Conservation (phyloP, 2,888 invertebrate genomes). For the Axea sp. region DNA sequence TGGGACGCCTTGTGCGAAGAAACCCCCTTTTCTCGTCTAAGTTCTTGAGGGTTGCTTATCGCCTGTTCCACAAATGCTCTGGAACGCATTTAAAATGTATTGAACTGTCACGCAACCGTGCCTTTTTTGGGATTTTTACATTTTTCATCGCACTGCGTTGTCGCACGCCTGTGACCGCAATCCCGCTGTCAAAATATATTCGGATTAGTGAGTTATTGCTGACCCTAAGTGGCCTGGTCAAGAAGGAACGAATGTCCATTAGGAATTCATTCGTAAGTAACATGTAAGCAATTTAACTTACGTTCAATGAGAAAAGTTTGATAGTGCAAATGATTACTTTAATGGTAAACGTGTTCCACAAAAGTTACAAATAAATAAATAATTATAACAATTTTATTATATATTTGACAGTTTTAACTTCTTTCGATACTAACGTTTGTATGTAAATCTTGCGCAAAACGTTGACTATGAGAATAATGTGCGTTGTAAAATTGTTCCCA, state of each 20-base stretch:
- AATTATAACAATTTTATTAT: too few species aligned
- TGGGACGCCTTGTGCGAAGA: slow-evolving; percentile 67
- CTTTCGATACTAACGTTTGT: too few species aligned
- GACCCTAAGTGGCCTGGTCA: slow-evolving; percentile 67
- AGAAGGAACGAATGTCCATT: slow-evolving; percentile 53
- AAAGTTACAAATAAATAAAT: too few species aligned
- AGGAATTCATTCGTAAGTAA: slow-evolving; percentile 31
- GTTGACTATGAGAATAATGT: too few species aligned
- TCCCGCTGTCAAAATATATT: slow-evolving; percentile 48
- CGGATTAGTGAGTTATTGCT: slow-evolving; percentile 73
- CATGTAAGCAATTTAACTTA: too few species aligned
- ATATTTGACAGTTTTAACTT: too few species aligned
- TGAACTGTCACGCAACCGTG: slow-evolving; percentile 77
- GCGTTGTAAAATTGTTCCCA: too few species aligned
- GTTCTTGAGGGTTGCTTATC: slow-evolving; percentile 69
- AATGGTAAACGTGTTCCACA: too few species aligned
- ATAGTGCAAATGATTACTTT: too few species aligned
- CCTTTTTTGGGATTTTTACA: slow-evolving; percentile 77
- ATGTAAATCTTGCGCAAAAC: too few species aligned
- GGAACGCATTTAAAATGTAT: slow-evolving; percentile 80
- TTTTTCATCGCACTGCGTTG: slow-evolving; percentile 74
- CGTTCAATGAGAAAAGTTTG: too few species aligned
- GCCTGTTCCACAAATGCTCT: slow-evolving; percentile 75
- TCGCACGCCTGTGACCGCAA: slow-evolving; percentile 60
- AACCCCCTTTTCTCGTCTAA: slow-evolving; percentile 60